Percentiles rank a stretch among this genome's conserved stretches.
Evolutionary conservation across 1,140 invertebrate genomes (phyloP).

Genomic region (Ruditapes philippinarum): DNA sequence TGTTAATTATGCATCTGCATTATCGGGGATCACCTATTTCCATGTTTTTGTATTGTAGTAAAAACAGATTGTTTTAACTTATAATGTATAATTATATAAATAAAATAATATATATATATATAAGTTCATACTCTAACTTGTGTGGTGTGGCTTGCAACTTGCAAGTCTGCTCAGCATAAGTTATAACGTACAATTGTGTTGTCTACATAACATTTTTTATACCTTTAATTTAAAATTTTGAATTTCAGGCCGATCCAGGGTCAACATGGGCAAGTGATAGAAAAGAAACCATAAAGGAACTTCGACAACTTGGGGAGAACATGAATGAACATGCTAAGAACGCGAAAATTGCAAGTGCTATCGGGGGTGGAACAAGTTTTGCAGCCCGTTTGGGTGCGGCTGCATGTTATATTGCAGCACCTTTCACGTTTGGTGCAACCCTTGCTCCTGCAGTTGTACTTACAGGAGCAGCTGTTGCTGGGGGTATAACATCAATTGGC

Average conservation of each 20-base stretch:
- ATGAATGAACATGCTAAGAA: background rate
- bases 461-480: background rate
- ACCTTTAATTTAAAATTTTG: no score
- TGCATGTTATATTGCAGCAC: background rate
- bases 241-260: background rate
- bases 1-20: no score
- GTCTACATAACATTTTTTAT: no score
- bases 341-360: background rate
- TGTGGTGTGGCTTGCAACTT: no score
- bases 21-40: no score
- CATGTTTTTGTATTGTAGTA: no score
- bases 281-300: background rate
- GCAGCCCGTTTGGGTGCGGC: background rate
- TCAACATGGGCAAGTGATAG: background rate
- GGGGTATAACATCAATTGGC: background rate
- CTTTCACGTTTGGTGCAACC: background rate
- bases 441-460: background rate
- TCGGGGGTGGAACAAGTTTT: background rate
- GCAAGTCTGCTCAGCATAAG: no score
- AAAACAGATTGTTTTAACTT: no score
- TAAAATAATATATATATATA: no score
- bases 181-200: no score
- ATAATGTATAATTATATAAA: no score
- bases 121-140: no score
- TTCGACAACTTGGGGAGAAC: background rate